Evolutionary conservation across 2,113 vertebrate genomes (phyloP), one percentile per base, ranked within the genome.

Genomic region (Spermophilus dauricus): DNA sequence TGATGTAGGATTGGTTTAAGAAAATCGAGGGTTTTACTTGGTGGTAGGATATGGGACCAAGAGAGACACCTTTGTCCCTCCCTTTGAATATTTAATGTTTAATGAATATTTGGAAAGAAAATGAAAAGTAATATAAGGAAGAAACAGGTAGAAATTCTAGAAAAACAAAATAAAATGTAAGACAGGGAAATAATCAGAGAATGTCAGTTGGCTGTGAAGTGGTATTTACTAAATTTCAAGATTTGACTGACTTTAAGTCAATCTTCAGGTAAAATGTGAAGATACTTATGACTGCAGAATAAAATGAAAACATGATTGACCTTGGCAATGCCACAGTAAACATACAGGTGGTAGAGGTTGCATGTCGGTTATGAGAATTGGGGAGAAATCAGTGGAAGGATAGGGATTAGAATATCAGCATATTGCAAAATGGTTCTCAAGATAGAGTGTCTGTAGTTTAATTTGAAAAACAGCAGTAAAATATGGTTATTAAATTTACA

Each of bases 51-150:
- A 13, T 85, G 16, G 65, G n/a, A 75, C 32, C 53, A 86, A 82
- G 58, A 1, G 3, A 22, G 11, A 9, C 26, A 3, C 9, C 76
- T 94, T 45, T 45, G 48, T 58, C 20, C 7, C 20, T 58, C 56
- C 7, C 20, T 58, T 58, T 58, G 30, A 86, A 37, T 30, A 53
- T 83, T 73, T 70, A 77, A 20, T 77, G 26, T 86, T 76, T n/a
- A 82, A 58, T n/a, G 56, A 90, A n/a, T 89, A 45, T 70, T 92
- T 92, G 13, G 39, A 48, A 96, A 94, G 56, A 58, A 22, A 91
- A 93, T 58, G 30, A 13, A 85, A 84, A 92, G 58, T 78, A 18
- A 2, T 75, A 14, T 16, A 63, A 56, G 20, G 9, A 51, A 45
- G 32, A 17, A 69, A 82, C 34, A 39, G 11, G 16, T 58, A 81